These are phyloP conservation scores for Gambusia affinis DNA, from an alignment of 2,113 vertebrate species.

Conservation along the genomic window DNA sequence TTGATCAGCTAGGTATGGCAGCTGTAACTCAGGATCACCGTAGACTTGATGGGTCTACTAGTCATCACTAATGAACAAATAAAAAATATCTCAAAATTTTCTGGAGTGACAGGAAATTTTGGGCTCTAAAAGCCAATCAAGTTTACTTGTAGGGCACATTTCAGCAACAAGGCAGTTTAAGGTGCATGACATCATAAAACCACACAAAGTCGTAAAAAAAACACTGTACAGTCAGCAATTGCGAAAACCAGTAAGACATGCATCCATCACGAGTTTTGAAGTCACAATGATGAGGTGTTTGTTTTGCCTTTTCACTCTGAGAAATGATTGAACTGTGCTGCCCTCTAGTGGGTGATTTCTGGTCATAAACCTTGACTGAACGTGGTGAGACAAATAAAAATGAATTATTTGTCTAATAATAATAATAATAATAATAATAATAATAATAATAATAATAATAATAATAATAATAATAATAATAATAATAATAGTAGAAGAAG, in stretches of 20 bases:
- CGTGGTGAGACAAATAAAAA: background rate
- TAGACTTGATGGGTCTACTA: constrained; percentile 9
- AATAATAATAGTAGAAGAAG: background rate
- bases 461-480: background rate
- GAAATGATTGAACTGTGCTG: constrained; percentile 22
- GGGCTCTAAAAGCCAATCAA: too few species aligned
- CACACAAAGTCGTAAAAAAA: too few species aligned
- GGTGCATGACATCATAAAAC: too few species aligned
- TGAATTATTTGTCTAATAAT: background rate
- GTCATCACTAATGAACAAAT: background rate
- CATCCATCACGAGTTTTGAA: background rate
- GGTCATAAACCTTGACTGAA: background rate
- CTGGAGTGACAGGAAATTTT: background rate
- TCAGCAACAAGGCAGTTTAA: too few species aligned
- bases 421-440: background rate
- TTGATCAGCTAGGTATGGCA: constrained; percentile 17
- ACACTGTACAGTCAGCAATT: too few species aligned
- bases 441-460: background rate
- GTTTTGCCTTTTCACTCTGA: background rate
- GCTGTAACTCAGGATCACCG: constrained; percentile 18
- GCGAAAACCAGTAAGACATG: background rate
- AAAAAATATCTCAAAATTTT: background rate
- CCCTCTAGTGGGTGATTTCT: constrained; percentile 37
- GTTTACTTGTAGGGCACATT: too few species aligned
- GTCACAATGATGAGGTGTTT: background rate